phyloP scores from a whole-genome alignment of 2,888 invertebrate genomes.

The Glyphotaelius pellucidus region DNA sequence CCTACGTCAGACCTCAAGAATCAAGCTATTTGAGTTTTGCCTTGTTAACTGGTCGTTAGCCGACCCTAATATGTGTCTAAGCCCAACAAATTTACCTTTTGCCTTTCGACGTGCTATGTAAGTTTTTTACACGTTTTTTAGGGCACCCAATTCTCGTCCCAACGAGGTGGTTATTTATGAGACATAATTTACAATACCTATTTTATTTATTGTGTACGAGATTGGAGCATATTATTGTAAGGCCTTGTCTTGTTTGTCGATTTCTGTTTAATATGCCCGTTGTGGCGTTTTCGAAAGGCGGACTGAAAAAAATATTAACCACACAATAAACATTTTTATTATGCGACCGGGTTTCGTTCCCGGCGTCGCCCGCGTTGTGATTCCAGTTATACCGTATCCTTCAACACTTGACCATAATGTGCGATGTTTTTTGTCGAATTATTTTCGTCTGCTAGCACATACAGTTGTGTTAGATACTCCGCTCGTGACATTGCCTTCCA shows the following conservation, averaged over 20 bases:
- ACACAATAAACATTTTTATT: slow-evolving; percentile 12
- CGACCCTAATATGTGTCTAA: slow-evolving; percentile 58
- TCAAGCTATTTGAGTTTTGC: slow-evolving; percentile 30
- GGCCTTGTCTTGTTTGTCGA: background rate
- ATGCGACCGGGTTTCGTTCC: background rate
- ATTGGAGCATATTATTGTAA: slow-evolving; percentile 20
- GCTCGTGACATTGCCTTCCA: background rate
- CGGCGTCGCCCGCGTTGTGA: background rate
- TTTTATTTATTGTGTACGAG: slow-evolving; percentile 8
- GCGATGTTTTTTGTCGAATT: background rate
- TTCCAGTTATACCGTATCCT: background rate
- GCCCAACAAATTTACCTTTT: slow-evolving; percentile 63
- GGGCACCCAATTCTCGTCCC: slow-evolving; percentile 29
- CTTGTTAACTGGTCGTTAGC: slow-evolving; percentile 49
- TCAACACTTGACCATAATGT: background rate
- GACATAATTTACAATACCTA: slow-evolving; percentile 45
- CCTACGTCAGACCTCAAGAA: slow-evolving; percentile 4
- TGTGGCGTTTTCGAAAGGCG: background rate
- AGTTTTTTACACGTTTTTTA: slow-evolving; percentile 49
- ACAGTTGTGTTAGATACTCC: no score
- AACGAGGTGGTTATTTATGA: slow-evolving; percentile 53
- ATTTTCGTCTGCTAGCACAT: background rate
- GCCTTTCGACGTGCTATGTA: slow-evolving; percentile 43
- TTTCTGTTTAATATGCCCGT: slow-evolving; percentile 3
- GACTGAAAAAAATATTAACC: slow-evolving; percentile 16